Base-by-base conservation (phyloP, 2,113 vertebrate species). In the Sebastes schlegelii region DNA sequence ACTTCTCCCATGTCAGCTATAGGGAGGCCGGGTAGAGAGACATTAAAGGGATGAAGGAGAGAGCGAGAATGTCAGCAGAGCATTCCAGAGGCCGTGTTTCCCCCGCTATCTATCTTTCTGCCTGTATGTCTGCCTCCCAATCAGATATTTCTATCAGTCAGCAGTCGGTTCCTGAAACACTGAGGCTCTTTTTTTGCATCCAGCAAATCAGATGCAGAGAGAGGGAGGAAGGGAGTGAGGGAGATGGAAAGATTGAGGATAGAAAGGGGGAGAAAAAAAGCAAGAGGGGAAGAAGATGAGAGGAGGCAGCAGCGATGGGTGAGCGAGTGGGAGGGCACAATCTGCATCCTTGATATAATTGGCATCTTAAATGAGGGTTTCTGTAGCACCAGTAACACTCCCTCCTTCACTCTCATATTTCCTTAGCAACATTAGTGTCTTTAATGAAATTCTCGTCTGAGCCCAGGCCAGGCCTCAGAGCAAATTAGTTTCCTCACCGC, bases 81-180 rank as follows among this genome's bases (percentile, higher is more conserved):
- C 79, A 91, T 89, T 91, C 84, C 86, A 75, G 74, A 78, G 72
- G n/a, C 71, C 75, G 34, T 58, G 23, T 84, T 77, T 73, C 45
- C 75, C 76, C 55, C 23, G 13, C 17, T 84, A 75, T 88, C 82
- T 74, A 5, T 83, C 66, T 76, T 49, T 71, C 77, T 82, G 55
- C 64, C 84, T 78, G 63, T 45, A 67, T 74, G 63, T 84, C 75
- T 74, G 79, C 64, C 69, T 86, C 86, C 57, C 54, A 70, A 90
- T 88, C 90, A 86, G 85, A 85, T 84, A 83, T 91, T 90, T 80
- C 64, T 62, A 86, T 90, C 88, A 83, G 86, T 91, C 89, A 88
- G 90, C 78, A 62, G 65, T 19, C 74, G 64, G 45, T 54, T 79
- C 69, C 69, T 64, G 75, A 88, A 89, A 90, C 83, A 77, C 83